Base-by-base conservation (phyloP, 2,113 vertebrate species). In the Crotalus tigris region DNA sequence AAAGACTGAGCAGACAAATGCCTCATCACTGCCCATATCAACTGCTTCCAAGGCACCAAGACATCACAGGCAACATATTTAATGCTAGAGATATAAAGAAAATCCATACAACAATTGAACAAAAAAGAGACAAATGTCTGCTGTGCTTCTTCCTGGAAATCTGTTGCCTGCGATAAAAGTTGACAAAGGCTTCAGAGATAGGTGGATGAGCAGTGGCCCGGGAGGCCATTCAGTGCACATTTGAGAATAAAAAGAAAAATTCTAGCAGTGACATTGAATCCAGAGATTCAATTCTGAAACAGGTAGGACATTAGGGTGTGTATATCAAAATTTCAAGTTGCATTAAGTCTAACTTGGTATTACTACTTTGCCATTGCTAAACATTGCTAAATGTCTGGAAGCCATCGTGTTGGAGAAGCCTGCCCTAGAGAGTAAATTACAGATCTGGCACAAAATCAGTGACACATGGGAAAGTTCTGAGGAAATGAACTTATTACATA, bases 141-240 rank as follows among this genome's bases (percentile, higher is more conserved):
- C 33, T 85, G 86, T 75, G 46, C 3, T 23, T 94, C 91, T 94
- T 92, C 53, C 23, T 86, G 81, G 88, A 49, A 93, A 55, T 89
- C 93, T 94, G 89, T 24, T 91, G 64, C 39, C 46, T 58, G 49
- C 53, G 89, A 93, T 87, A 92, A n/a, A 94, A 61, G 33, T 17
- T 12, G 39, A 86, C 39, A 92, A 91, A 29, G 0, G 33, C 49
- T 92, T 92, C 49, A 69, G 61, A 33, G 59, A 23, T 69, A 88
- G n/a, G 13, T 81, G 33, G 59, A 3, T 59, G 21, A 46, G 85
- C 6, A 33, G 29, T 61, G 85, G 44, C n/a, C 19, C 11, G 4
- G 58, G 15, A 69, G n/a, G 21, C 23, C 58, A 55, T 46, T 53
- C 59, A 44, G 13, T 88, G 21, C 29, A 88, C 24, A 53, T 44